Conservation (phyloP, 2,888 invertebrate species). For the Pachydiplax longipennis region DNA sequence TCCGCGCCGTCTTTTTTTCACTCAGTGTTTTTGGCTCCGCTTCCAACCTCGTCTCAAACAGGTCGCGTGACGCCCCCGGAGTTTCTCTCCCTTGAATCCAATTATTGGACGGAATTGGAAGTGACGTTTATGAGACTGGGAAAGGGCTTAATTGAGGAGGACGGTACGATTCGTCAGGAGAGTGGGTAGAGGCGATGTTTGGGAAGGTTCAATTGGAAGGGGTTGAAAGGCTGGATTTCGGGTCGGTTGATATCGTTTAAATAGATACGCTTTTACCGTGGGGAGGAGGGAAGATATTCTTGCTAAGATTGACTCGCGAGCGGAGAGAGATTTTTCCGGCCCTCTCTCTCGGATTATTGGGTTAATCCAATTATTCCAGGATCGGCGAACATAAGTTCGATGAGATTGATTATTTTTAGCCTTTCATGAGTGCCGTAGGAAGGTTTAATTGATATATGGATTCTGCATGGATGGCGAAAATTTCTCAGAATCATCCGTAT, state of each 20-base stretch:
- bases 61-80: neutral
- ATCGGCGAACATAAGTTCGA: neutral
- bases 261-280: neutral
- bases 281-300: neutral
- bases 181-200: neutral
- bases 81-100: neutral
- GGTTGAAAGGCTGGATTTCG: neutral
- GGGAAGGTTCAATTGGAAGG: neutral
- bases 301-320: neutral
- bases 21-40: neutral
- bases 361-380: neutral
- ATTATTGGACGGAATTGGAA: conserved; percentile 1
- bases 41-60: neutral
- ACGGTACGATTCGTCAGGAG: neutral
- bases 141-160: conserved; percentile 17
- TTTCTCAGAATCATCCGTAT: no score
- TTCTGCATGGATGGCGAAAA: no score
- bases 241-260: neutral
- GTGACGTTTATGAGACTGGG: conserved; percentile 23
- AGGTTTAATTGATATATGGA: neutral
- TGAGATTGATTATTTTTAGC: neutral
- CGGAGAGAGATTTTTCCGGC: neutral
- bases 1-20: neutral
- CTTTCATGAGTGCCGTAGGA: neutral
- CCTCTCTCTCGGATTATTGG: neutral